A percentile compares a stretch with the other conserved stretches of the same genome.
Conservation (phyloP, 2,888 invertebrate genomes). For the Blastobasis adustella region DNA sequence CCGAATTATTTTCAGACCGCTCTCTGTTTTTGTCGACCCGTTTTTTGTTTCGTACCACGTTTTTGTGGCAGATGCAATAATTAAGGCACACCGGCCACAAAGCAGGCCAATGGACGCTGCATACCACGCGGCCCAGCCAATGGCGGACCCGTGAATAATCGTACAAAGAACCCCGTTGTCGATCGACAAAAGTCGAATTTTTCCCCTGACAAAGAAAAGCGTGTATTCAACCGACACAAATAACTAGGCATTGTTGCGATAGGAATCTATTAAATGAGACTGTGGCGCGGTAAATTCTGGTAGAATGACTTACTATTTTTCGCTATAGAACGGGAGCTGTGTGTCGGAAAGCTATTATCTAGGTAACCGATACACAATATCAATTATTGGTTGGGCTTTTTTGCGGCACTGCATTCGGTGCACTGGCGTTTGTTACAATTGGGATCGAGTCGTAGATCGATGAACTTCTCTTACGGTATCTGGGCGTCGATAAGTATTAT, state of each 20-base stretch:
- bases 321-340: slow-evolving; percentile 27
- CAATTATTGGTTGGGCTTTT: neutral
- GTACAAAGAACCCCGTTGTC: slow-evolving; percentile 40
- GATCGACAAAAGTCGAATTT: slow-evolving; percentile 35
- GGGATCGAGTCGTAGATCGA: too few species aligned
- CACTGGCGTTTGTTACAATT: too few species aligned
- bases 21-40: slow-evolving; percentile 23
- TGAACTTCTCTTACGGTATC: too few species aligned
- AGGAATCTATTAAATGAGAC: slow-evolving; percentile 46
- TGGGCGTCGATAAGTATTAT: too few species aligned
- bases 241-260: slow-evolving; percentile 45
- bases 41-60: slow-evolving; percentile 35
- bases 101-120: slow-evolving; percentile 40
- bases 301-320: slow-evolving; percentile 37
- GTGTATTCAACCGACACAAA: slow-evolving; percentile 34
- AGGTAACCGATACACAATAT: slow-evolving; percentile 21
- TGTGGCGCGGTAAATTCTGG: slow-evolving; percentile 29
- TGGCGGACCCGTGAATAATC: slow-evolving; percentile 41
- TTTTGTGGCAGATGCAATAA: slow-evolving; percentile 43
- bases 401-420: neutral
- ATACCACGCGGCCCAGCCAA: slow-evolving; percentile 35
- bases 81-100: slow-evolving; percentile 35
- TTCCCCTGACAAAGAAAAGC: slow-evolving; percentile 35
- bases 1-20: slow-evolving; percentile 19
- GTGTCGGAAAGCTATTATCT: slow-evolving; percentile 27